These are phyloP conservation scores for Acromyrmex charruanus DNA, from an alignment of 1,140 invertebrate genomes.

Conservation along the genomic window DNA sequence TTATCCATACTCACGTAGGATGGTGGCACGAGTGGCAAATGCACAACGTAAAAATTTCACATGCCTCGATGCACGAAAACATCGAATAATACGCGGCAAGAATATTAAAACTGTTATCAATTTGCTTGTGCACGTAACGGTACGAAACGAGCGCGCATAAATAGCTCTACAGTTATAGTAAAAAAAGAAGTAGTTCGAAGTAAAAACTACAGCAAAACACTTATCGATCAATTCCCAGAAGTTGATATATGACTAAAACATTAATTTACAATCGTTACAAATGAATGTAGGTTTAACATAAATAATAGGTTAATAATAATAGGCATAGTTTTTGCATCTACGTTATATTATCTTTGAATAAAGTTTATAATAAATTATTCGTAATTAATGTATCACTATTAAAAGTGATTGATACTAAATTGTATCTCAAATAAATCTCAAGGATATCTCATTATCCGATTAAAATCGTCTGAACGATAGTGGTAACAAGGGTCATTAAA, in stretches of 20 bases:
- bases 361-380: background rate
- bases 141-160: slow-evolving; percentile 17
- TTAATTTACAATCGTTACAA: background rate
- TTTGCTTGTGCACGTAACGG: slow-evolving; percentile 7
- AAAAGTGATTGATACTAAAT: background rate
- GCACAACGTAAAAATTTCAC: slow-evolving; percentile 1
- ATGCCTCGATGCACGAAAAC: slow-evolving; percentile 29
- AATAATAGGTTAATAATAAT: background rate
- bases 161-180: background rate
- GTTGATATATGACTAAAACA: background rate
- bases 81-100: background rate
- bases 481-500: background rate
- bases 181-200: background rate
- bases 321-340: background rate
- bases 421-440: background rate
- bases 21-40: background rate
- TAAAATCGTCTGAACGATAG: background rate
- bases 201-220: background rate
- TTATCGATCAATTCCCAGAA: slow-evolving; percentile 6
- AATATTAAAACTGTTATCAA: slow-evolving; percentile 45
- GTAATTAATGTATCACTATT: background rate
- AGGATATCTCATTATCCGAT: background rate
- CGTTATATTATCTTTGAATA: background rate
- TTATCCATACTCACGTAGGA: background rate
- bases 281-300: background rate